Conservation (phyloP, 2,797 vertebrate species). For the Denticeps clupeoides region DNA sequence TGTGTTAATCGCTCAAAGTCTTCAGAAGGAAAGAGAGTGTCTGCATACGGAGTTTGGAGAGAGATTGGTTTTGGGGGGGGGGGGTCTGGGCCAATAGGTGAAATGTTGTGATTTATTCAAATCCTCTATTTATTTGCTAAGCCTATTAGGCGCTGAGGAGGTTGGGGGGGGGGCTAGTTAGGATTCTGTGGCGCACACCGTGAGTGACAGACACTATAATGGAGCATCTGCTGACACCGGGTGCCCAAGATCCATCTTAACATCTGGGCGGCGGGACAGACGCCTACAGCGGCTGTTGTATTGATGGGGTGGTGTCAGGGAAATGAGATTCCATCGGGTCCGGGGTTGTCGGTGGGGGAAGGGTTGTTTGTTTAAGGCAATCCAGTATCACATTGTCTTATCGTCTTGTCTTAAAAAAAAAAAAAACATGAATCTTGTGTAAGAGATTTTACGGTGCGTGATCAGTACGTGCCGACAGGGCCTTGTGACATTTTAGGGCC, state of each 20-base stretch:
- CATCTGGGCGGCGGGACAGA: constrained; percentile 31
- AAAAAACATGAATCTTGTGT: constrained; percentile 18
- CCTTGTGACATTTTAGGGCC: constrained; percentile 7
- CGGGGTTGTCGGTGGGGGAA: constrained; percentile 8
- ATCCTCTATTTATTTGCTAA: constrained; percentile 60
- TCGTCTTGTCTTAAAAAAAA: no score
- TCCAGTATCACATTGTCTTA: no score
- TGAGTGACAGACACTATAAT: constrained; percentile 49
- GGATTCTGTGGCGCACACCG: constrained; percentile 48
- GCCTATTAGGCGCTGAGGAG: constrained; percentile 58
- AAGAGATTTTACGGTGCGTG: constrained; percentile 11
- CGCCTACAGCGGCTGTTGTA: constrained; percentile 28
- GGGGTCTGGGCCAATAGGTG: constrained; percentile 36
- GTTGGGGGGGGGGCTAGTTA: constrained; percentile 31
- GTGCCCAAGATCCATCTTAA: constrained; percentile 46
- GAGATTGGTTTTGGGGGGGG: constrained; percentile 6
- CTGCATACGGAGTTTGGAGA: constrained; percentile 35
- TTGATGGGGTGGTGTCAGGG: constrained; percentile 26
- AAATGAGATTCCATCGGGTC: constrained; percentile 15
- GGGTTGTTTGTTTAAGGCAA: constrained; percentile 14
- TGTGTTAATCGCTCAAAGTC: constrained; percentile 28
- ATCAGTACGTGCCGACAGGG: constrained; percentile 5
- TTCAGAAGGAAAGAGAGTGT: constrained; percentile 31
- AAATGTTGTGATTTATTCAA: constrained; percentile 58
- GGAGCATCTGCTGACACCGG: constrained; percentile 51